phyloP scores from a whole-genome alignment of 2,113 vertebrate species.

The Elgaria multicarinata region DNA sequence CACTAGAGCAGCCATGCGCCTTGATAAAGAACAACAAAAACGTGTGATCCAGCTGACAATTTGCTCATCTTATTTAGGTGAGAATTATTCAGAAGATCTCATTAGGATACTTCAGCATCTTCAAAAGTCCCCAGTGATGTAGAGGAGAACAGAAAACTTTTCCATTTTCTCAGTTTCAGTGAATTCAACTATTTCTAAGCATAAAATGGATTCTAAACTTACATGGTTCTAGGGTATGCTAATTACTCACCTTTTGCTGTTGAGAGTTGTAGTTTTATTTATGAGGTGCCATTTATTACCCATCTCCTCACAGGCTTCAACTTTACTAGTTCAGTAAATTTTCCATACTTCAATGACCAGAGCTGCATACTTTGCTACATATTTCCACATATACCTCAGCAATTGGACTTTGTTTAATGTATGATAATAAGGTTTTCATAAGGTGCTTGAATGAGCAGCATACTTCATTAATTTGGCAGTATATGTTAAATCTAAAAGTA shows the following conservation, averaged over 20 bases:
- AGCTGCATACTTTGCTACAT: background rate
- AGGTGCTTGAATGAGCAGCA: background rate
- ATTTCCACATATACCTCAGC: constrained; percentile 2
- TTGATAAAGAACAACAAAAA: background rate
- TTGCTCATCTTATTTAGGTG: constrained; percentile 5
- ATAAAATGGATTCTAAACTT: constrained; percentile 11
- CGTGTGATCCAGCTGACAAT: background rate
- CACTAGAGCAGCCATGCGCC: background rate
- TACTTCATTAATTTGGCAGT: constrained; percentile 6
- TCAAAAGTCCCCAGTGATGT: background rate
- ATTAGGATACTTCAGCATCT: background rate
- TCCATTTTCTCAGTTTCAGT: background rate
- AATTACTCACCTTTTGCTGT: constrained; percentile 9
- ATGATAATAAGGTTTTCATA: constrained; percentile 12
- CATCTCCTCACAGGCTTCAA: constrained; percentile 2
- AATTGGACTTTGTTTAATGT: background rate
- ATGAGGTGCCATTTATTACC: constrained; percentile 13
- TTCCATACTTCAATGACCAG: background rate
- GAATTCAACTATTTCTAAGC: background rate
- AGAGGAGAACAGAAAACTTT: background rate
- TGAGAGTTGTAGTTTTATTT: constrained; percentile 16
- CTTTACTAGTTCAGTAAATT: constrained; percentile 22
- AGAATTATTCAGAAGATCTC: constrained; percentile 40
- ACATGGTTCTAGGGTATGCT: background rate
- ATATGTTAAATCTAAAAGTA: constrained; percentile 5